Conservation (phyloP, 2,888 invertebrate species). For the Ypsolopha sequella region DNA sequence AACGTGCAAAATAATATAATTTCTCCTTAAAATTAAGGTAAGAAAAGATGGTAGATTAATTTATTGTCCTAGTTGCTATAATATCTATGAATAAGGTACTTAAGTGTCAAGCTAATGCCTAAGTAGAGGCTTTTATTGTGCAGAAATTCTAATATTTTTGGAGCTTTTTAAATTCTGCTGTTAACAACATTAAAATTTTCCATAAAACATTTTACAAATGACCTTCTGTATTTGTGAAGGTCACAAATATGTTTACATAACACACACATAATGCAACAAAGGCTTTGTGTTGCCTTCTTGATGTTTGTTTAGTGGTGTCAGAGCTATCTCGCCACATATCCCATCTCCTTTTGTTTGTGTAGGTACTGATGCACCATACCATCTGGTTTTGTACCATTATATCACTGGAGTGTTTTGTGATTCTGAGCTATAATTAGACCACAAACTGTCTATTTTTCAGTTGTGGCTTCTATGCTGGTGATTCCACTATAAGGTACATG, state of each 20-base stretch:
- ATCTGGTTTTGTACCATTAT: neutral
- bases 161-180: no score
- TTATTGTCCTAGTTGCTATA: no score
- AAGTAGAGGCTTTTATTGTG: no score
- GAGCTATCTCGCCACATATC: neutral
- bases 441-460: neutral
- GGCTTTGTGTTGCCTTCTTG: neutral
- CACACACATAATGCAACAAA: constrained; percentile 15
- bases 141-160: no score
- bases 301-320: neutral
- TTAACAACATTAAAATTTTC: no score
- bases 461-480: no score
- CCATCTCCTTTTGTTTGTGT: neutral
- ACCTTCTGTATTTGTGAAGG: constrained; percentile 51
- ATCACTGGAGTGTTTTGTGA: neutral
- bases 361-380: neutral
- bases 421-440: neutral
- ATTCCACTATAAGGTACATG: no score
- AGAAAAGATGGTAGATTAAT: no score
- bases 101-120: no score
- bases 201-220: constrained; percentile 13
- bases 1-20: no score
- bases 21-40: no score
- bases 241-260: constrained; percentile 52
- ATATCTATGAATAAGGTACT: no score